Evolutionary conservation across 2,797 vertebrate genomes (phyloP).

Genomic region (Epinephelus awoara): DNA sequence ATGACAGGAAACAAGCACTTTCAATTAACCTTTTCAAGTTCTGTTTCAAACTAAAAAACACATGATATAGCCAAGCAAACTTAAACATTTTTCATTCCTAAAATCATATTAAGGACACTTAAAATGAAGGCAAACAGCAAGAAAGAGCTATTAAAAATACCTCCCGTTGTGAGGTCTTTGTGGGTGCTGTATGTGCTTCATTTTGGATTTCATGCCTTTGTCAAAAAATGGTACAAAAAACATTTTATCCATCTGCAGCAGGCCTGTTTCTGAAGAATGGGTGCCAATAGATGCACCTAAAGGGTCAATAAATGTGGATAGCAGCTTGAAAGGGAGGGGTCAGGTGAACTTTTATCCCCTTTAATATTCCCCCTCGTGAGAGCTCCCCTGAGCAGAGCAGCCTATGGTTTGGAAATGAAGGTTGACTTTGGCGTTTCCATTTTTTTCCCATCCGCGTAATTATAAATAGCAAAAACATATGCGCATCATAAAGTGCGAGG

Average conservation of each 20-base stretch:
- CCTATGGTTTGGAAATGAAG: constrained; percentile 10
- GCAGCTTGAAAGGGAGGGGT: constrained; percentile 71
- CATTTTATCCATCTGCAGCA: constrained; percentile 5
- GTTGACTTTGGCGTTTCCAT: background rate
- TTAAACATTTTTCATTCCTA: constrained; percentile 18
- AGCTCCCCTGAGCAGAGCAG: constrained; percentile 13
- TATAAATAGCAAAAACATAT: background rate
- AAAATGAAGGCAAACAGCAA: constrained; percentile 2
- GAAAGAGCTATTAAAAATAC: background rate
- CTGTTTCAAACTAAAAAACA: background rate
- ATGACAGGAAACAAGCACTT: background rate
- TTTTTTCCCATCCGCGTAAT: background rate
- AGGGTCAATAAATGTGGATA: constrained; percentile 22
- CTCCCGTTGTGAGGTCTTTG: background rate
- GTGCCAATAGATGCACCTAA: background rate
- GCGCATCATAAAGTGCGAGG: constrained; percentile 14
- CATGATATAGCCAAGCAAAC: background rate
- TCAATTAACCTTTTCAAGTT: constrained; percentile 12
- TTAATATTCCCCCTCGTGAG: background rate
- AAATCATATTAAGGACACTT: background rate
- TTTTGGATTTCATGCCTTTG: background rate
- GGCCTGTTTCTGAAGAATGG: constrained; percentile 16
- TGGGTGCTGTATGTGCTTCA: background rate
- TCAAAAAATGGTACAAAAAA: background rate
- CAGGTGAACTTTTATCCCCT: constrained; percentile 74